Evolutionary conservation across 2,113 vertebrate species (phyloP), one percentile per base, ranked within the genome.

Genomic region (Bubalus kerabau): DNA sequence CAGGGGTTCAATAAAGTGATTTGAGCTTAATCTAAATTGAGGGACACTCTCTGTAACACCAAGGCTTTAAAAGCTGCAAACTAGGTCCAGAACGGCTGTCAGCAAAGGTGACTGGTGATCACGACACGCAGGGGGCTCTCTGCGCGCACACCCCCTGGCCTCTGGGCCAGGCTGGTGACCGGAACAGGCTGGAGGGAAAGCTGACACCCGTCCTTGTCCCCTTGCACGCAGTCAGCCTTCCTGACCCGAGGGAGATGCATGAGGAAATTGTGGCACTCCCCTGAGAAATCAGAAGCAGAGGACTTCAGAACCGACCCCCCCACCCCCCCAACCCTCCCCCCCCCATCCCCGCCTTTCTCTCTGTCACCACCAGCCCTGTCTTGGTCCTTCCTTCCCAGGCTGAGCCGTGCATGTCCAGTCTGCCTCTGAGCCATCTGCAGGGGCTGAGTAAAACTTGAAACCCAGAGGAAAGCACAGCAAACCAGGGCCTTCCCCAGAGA

Each of bases 81-180:
- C 24, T 17, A 78, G 19, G 59, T 43, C n/a, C 15, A 14, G 21
- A 71, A 40, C 1, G 0, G 2, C 5, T 11, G 59, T 19, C 59
- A 78, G 46, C 24, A 56, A 46, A 28, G 3, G 48, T 40, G 3
- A 56, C 12, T 5, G 30, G 12, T 57, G 54, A 8, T 40, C n/a
- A 13, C 19, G 67, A 23, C 67, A 23, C 1, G 6, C 26, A 7
- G 19, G 52, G 50, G 7, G 43, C 23, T 30, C 83, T 85, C 54
- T 19, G 24, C 6, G 1, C 0, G 0, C 50, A 16, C 50, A 8
- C 2, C 0, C 36, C 24, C 2, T 26, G 2, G n/a, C 2, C 5
- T 16, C 50, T 24, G n/a, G 3, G n/a, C 60, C 80, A 32, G 3
- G 52, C 30, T 15, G 64, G 30, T 0, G 2, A 16, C 0, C 0